Evolutionary conservation across 2,113 vertebrate genomes (phyloP).

Genomic region (Balaeniceps rex): DNA sequence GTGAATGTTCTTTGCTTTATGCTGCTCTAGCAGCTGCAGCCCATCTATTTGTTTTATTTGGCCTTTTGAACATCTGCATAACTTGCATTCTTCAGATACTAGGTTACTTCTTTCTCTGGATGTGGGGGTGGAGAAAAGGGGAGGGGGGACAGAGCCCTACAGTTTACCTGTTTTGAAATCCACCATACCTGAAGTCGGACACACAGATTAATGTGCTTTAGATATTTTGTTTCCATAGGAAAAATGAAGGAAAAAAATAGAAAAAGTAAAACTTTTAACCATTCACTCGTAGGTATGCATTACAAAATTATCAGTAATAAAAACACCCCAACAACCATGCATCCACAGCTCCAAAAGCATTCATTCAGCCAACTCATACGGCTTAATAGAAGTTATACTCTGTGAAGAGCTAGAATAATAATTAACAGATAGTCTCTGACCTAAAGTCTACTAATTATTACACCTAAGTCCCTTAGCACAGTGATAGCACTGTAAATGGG

Average conservation of each 20-base stretch:
- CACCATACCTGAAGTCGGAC: not conserved
- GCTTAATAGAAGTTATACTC: not conserved
- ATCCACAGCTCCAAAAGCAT: not conserved
- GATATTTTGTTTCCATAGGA: not conserved
- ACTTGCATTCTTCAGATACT: slow-evolving; percentile 64
- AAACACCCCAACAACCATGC: not conserved
- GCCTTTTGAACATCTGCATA: slow-evolving; percentile 68
- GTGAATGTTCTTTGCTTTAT: not conserved
- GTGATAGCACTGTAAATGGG: not conserved
- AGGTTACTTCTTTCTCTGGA: slow-evolving; percentile 49
- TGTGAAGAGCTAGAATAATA: not conserved
- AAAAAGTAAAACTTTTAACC: not conserved
- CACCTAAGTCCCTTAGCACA: not conserved
- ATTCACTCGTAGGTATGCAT: not conserved
- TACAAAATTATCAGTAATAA: not conserved
- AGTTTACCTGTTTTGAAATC: slow-evolving; percentile 26
- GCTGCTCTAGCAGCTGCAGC: slow-evolving; percentile 48
- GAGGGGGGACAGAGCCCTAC: not conserved
- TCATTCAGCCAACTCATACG: not conserved
- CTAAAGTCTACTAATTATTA: not conserved
- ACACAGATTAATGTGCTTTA: not conserved
- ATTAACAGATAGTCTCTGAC: not conserved
- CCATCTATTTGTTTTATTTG: slow-evolving; percentile 67
- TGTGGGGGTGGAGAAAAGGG: slow-evolving; percentile 28
- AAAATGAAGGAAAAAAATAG: rapidly evolving